Evolutionary conservation across 2,888 invertebrate genomes (phyloP).

Genomic region (Sesamia inferens): DNA sequence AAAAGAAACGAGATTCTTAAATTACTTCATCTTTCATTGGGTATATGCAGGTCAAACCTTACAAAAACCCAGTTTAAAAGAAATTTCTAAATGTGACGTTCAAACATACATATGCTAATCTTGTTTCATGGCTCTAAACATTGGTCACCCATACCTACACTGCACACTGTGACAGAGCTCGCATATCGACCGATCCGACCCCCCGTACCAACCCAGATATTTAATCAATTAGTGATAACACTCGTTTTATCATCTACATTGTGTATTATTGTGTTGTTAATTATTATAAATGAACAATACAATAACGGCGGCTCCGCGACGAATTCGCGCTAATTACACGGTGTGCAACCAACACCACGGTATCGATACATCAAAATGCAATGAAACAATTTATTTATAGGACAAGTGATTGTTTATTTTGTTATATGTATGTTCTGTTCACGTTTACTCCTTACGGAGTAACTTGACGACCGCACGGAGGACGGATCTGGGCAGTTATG

Average conservation of each 20-base stretch:
- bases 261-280: constrained; percentile 26
- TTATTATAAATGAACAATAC: constrained; percentile 45
- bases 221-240: background rate
- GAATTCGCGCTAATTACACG: constrained; percentile 44
- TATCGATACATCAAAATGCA: constrained; percentile 7
- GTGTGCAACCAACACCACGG: constrained; percentile 8
- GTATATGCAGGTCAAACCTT: background rate
- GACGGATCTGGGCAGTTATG: too few relatives aligned
- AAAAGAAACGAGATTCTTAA: too few relatives aligned
- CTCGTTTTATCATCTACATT: background rate
- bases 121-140: background rate
- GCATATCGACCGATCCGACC: background rate
- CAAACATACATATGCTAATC: too few relatives aligned
- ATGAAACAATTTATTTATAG: background rate
- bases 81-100: too few relatives aligned
- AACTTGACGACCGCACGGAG: too few relatives aligned
- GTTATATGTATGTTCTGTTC: background rate
- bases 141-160: background rate
- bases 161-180: background rate
- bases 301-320: constrained; percentile 4
- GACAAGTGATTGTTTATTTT: background rate
- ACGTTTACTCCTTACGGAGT: too few relatives aligned
- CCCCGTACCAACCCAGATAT: constrained; percentile 11
- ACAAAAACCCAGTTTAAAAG: background rate
- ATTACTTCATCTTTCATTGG: background rate